Evolutionary conservation across 2,888 invertebrate species (phyloP).

Genomic region (Cordilura impudica): DNA sequence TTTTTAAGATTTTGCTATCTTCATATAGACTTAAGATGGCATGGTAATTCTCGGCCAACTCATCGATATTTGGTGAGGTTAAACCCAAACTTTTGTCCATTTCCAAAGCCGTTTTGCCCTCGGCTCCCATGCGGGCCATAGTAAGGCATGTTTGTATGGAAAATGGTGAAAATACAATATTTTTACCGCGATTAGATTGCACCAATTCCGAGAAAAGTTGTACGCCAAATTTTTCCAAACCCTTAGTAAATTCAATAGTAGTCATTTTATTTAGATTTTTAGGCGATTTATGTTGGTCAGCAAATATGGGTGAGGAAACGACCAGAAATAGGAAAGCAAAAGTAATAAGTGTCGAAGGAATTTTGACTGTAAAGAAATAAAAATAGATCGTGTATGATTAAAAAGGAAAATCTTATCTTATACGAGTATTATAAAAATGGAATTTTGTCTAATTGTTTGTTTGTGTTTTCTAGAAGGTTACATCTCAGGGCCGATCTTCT

Average conservation of each 20-base stretch:
- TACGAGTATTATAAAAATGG: too few species aligned
- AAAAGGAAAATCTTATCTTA: background rate
- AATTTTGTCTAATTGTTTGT: too few species aligned
- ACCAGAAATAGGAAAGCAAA: slow-evolving; percentile 6
- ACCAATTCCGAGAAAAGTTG: slow-evolving; percentile 64
- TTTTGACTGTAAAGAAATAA: slow-evolving; percentile 41
- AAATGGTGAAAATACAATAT: slow-evolving; percentile 86
- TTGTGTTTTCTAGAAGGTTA: too few species aligned
- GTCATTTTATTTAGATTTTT: background rate
- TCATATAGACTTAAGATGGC: slow-evolving; percentile 68
- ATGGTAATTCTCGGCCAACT: slow-evolving; percentile 71
- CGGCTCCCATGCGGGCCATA: slow-evolving; percentile 86
- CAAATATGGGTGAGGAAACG: background rate
- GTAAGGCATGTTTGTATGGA: slow-evolving; percentile 86
- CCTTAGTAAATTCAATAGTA: slow-evolving; percentile 58
- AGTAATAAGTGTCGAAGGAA: slow-evolving; percentile 15
- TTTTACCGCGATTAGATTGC: slow-evolving; percentile 79
- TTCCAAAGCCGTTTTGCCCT: slow-evolving; percentile 81
- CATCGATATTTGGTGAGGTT: slow-evolving; percentile 68
- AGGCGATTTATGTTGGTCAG: background rate
- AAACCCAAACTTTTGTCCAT: slow-evolving; percentile 81
- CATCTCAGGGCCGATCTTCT: too few species aligned
- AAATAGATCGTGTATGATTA: background rate
- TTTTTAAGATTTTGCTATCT: slow-evolving; percentile 75
- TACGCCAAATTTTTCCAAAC: slow-evolving; percentile 65